Evolutionary conservation across 2,113 vertebrate genomes (phyloP).

Genomic region (Narcine bancroftii): DNA sequence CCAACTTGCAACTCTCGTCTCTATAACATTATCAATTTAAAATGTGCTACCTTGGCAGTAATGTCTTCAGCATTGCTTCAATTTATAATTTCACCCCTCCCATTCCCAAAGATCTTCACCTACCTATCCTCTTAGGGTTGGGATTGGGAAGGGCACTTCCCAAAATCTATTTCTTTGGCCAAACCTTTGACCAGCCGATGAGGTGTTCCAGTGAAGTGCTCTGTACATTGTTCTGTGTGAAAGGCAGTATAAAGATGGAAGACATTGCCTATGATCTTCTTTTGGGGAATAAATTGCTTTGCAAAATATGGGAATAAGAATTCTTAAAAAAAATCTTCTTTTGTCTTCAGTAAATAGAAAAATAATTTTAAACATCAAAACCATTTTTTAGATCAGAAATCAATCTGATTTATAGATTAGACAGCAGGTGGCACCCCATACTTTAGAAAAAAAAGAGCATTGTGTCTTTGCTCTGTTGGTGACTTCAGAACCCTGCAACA

Average conservation of each 20-base stretch:
- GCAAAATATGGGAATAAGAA: neutral
- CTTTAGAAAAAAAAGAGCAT: neutral
- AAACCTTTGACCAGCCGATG: neutral
- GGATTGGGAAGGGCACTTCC: too few species aligned
- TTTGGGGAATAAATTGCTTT: neutral
- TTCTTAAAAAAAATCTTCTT: neutral
- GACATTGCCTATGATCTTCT: too few species aligned
- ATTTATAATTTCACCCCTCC: neutral
- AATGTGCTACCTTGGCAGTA: neutral
- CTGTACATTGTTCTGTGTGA: neutral
- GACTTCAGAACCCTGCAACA: too few species aligned
- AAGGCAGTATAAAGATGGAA: neutral
- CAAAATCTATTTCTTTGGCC: neutral
- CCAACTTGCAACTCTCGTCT: neutral
- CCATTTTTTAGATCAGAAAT: too few species aligned
- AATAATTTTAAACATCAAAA: too few species aligned
- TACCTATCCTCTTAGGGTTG: neutral
- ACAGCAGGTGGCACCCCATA: neutral
- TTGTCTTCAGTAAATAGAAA: neutral
- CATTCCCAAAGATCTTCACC: neutral
- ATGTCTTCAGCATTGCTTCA: neutral
- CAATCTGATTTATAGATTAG: neutral
- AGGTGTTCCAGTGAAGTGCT: neutral
- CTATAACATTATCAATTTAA: neutral
- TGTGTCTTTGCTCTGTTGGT: too few species aligned